Conservation (phyloP, 2,113 vertebrate species). For the Nannospalax galili region DNA sequence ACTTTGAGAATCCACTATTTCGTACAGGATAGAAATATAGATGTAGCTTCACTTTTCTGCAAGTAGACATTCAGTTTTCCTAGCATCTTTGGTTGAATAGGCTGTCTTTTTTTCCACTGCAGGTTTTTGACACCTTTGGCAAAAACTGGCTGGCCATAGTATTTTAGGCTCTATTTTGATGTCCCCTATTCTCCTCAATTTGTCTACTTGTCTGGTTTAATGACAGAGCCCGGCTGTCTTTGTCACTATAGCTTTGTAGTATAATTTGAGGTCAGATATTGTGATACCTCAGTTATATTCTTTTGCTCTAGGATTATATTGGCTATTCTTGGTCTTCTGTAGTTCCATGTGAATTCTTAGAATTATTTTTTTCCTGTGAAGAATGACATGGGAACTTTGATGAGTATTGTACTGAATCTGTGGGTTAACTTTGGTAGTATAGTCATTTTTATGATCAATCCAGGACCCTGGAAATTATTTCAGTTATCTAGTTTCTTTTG, state of each 20-base stretch:
- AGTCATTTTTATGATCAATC: not conserved
- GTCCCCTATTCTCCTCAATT: not conserved
- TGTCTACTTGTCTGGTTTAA: not conserved
- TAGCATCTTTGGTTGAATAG: not conserved
- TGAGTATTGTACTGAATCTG: not conserved
- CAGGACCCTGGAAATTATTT: not conserved
- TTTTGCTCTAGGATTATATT: not conserved
- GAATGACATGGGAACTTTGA: not conserved
- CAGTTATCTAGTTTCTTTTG: not conserved
- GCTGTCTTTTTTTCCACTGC: not conserved
- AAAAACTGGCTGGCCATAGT: not conserved
- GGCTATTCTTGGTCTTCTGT: not conserved
- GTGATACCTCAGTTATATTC: not conserved
- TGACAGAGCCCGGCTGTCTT: not conserved
- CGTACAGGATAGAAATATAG: not conserved
- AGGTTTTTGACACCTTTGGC: not conserved
- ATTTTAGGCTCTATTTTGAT: not conserved
- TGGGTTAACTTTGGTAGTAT: not conserved
- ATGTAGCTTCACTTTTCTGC: not conserved
- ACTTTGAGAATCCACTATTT: not conserved
- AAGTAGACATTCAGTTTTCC: not conserved
- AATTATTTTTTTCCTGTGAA: not conserved
- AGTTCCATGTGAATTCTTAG: not conserved
- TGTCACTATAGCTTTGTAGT: not conserved
- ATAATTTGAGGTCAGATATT: not conserved